Percentiles rank a stretch among this genome's conserved stretches.
phyloP scores from a whole-genome alignment of 2,888 invertebrate genomes.

The Parnassius mnemosyne region DNA sequence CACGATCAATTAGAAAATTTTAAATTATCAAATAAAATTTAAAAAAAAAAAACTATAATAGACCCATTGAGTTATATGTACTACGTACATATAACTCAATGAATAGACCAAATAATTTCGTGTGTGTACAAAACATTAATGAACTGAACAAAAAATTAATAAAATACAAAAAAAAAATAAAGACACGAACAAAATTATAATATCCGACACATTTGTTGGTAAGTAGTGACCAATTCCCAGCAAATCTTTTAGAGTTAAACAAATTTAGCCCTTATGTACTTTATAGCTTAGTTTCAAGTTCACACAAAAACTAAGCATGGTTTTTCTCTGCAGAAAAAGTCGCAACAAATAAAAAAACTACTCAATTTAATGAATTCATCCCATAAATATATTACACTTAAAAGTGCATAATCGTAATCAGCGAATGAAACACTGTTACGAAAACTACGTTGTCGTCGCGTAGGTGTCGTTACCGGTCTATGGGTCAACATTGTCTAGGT shows the following conservation, averaged over 20 bases:
- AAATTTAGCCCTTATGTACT: neutral
- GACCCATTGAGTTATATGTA: no score
- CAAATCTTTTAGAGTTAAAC: neutral
- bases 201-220: neutral
- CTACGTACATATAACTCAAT: no score
- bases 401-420: slow-evolving; percentile 1
- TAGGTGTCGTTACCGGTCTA: slow-evolving; percentile 29
- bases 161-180: neutral
- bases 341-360: neutral
- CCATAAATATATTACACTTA: neutral
- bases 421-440: slow-evolving; percentile 25
- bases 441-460: slow-evolving; percentile 19
- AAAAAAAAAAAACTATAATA: no score
- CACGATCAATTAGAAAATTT: no score
- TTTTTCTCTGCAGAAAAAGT: slow-evolving; percentile 3
- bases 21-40: no score
- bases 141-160: no score
- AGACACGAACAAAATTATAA: neutral
- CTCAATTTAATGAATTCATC: neutral
- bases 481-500: slow-evolving; percentile 25
- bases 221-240: neutral
- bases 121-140: no score
- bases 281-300: neutral
- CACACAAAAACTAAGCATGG: neutral
- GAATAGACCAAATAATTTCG: no score